Base-by-base conservation (phyloP, 2,888 invertebrate genomes). In the Macropis europaea region DNA sequence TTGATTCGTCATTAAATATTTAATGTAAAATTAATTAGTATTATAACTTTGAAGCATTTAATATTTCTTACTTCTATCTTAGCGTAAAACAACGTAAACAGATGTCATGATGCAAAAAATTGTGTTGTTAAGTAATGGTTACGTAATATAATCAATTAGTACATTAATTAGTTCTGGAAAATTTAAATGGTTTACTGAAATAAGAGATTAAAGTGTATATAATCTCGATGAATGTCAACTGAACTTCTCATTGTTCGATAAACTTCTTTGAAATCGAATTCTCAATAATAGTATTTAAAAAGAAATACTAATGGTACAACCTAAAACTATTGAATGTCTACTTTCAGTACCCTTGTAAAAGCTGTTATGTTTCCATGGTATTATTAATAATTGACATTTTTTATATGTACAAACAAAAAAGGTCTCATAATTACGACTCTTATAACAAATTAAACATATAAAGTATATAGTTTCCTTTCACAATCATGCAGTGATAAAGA, bases 401-500 rank as follows among this genome's bases (percentile, higher is more conserved):
- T 26, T 26, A n/a, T 69, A 72, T 77, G 50, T 66, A 56, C 22
- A 70, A 52, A 64, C 48, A 6, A 38, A 67, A 72, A 6, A 28
- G 57, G 52, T 15, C 26, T 67, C 24, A 36, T 36, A 61, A 30
- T 67, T 22, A 26, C 47, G 43, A 48, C 50, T 69, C 52, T 38
- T 11, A 30, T 40, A 50, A 60, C 17, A 63, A 36, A 59, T 52
- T 30, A 24, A 56, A 73, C 74, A 62, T 47, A 40, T 24, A 56
- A 36, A 70, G 67, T 45, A 62, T 61, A 64, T 52, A 73, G 34
- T 56, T 6, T 38, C 28, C 30, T 73, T 62, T 61, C n/a, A 73
- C 76, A 73, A 71, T 62, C 76, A 80, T 80, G 80, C 80, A 80
- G 52, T 76, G 73, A 76, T 76, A 60, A 59, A 71, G 50, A 77